These are phyloP conservation scores for Noturus placidus DNA, from an alignment of 2,113 vertebrate genomes.

Conservation along the genomic window DNA sequence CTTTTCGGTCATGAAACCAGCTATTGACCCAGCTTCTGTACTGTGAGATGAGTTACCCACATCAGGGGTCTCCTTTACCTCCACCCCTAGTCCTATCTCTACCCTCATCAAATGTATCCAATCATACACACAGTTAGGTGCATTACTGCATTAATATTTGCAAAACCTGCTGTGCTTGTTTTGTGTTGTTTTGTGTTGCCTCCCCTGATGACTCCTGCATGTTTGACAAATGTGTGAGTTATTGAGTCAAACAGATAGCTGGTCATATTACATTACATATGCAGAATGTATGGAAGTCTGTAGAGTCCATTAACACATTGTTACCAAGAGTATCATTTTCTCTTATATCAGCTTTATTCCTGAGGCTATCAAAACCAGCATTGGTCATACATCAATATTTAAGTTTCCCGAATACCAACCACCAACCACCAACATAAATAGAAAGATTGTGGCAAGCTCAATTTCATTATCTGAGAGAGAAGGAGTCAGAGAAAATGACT, in stretches of 20 bases:
- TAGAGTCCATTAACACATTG: slow-evolving; percentile 60
- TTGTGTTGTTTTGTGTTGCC: slow-evolving; percentile 16
- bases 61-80: neutral
- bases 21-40: slow-evolving; percentile 8
- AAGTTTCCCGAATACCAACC: slow-evolving; percentile 61
- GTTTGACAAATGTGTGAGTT: neutral
- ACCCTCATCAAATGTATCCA: slow-evolving; percentile 14
- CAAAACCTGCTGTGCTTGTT: neutral
- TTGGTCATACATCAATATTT: slow-evolving; percentile 66
- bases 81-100: neutral
- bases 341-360: neutral
- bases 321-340: slow-evolving; percentile 60
- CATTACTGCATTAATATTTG: slow-evolving; percentile 7
- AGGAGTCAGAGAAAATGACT: slow-evolving; percentile 28
- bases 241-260: slow-evolving; percentile 17
- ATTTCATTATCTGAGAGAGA: slow-evolving; percentile 68
- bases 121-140: slow-evolving; percentile 18
- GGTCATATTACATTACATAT: neutral
- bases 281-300: neutral
- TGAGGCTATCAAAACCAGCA: slow-evolving; percentile 53
- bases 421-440: slow-evolving; percentile 63
- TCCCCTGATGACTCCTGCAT: slow-evolving; percentile 32
- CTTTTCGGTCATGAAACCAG: neutral
- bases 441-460: slow-evolving; percentile 64
- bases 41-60: neutral